These are phyloP conservation scores for Exocentrus adspersus DNA, from an alignment of 2,888 invertebrate species.

Conservation along the genomic window DNA sequence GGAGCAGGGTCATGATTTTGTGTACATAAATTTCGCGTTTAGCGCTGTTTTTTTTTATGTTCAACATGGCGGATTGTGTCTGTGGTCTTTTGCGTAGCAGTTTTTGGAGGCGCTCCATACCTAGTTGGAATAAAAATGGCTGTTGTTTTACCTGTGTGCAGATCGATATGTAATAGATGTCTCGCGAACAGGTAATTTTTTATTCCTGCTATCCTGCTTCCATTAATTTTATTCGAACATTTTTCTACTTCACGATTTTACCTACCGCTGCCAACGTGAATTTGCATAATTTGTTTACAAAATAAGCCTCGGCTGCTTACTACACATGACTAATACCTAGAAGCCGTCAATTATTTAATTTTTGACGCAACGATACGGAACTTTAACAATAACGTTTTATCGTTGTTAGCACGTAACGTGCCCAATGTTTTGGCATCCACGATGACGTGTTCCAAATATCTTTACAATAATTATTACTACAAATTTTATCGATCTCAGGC, in stretches of 20 bases:
- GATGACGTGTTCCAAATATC: conserved; percentile 1
- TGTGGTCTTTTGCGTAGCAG: conserved; percentile 11
- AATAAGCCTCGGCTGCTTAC: conserved; percentile 20
- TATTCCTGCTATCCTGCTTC: conserved; percentile 9
- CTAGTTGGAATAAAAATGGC: conserved; percentile 21
- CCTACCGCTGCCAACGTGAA: background rate
- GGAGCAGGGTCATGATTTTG: conserved; percentile 33
- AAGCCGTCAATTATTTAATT: conserved; percentile 11
- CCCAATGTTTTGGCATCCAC: background rate
- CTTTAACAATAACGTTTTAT: conserved; percentile 9
- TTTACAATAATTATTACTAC: background rate
- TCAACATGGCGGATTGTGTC: conserved; percentile 24
- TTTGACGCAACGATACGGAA: conserved; percentile 12
- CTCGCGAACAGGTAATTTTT: conserved; percentile 25
- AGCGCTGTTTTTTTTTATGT: conserved; percentile 22
- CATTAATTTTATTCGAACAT: background rate
- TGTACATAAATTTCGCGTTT: conserved; percentile 18
- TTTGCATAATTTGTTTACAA: conserved; percentile 29
- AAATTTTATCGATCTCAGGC: no score
- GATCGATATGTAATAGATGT: conserved; percentile 25
- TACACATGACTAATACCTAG: conserved; percentile 13
- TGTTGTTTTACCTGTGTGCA: conserved; percentile 20
- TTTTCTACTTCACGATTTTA: background rate
- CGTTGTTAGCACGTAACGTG: background rate
- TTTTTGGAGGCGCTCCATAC: conserved; percentile 7